Evolutionary conservation across 2,888 invertebrate genomes (phyloP).

Genomic region (Xylota segnis): DNA sequence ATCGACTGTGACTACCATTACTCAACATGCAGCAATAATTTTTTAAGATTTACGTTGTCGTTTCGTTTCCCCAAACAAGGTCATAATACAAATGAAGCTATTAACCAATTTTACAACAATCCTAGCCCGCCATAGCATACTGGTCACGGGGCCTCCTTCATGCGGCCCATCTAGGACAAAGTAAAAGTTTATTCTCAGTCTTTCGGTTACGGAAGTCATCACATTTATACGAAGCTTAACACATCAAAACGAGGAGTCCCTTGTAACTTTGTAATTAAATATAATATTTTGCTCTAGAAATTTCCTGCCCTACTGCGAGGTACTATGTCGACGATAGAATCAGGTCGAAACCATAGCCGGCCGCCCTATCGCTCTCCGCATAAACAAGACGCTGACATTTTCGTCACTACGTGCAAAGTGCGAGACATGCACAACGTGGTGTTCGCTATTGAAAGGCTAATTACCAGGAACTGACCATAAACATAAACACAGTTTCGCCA

Average conservation of each 20-base stretch:
- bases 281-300: too few relatives aligned
- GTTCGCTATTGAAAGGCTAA: conserved; percentile 18
- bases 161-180: neutral
- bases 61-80: neutral
- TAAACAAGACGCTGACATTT: neutral
- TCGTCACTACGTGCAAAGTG: conserved; percentile 25
- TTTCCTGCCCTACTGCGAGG: neutral
- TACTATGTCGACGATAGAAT: conserved; percentile 16
- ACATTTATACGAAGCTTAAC: conserved; percentile 15
- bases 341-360: conserved; percentile 7
- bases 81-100: neutral
- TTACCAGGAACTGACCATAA: conserved; percentile 40
- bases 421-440: conserved; percentile 43
- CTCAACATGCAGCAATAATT: too few relatives aligned
- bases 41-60: too few relatives aligned
- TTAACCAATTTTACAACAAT: neutral
- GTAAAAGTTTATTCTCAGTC: neutral
- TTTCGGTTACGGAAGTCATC: conserved; percentile 16
- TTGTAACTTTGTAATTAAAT: neutral
- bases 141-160: neutral
- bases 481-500: conserved; percentile 27
- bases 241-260: conserved; percentile 1
- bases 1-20: too few relatives aligned
- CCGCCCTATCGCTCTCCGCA: too few relatives aligned
- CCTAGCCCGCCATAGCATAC: neutral